Base-by-base conservation (phyloP, 1,140 invertebrate species). In the Drosophila ercepeae region DNA sequence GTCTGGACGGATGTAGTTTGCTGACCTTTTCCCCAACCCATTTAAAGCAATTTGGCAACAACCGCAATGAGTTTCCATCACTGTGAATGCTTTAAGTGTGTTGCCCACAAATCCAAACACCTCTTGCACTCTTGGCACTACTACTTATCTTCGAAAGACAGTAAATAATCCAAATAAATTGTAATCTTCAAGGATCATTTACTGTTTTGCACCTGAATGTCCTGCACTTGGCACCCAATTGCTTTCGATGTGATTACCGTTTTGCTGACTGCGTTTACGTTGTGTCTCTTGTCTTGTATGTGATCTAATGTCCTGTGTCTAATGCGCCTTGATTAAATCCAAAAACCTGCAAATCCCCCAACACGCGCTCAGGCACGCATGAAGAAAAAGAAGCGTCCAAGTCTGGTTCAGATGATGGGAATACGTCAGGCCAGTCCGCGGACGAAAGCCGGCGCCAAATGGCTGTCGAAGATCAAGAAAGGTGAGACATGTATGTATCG, bases 381-480 rank as follows among this genome's bases (percentile, higher is more conserved):
- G 77, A 93, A 92, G 67, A 95, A 95, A 89, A 95, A 95, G 91
- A 96, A 96, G 89, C 93, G 95, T 45, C 95, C 96, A 51, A 96
- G 96, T 84, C 90, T 97, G 68, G 95, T 96, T 36, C 95, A 96
- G 86, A 95, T 97, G 93, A 95, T 96, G 90, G 95, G 95, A 59
- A 92, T 96, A 79, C 92, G 95, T 48, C 94, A 95, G 77, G 92
- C 96, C 84, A 96, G 95, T 73, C 95, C 96, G 4, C 93, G 96
- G 41, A 95, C 95, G 0, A 97, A 96, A 91, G 96, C 96, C 89
- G 96, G 96, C 3, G 95, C 95, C 42, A 97, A 96, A 83, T 97
- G 96, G 96, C 91, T 97, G 58, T 95, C 95, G 4, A 97, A 96
- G 91, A 95, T 97, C 53, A 96, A 96, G 86, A 95, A 96, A 90